These are phyloP conservation scores for Osmoderma eremita DNA, from an alignment of 2,888 invertebrate species.

Conservation along the genomic window DNA sequence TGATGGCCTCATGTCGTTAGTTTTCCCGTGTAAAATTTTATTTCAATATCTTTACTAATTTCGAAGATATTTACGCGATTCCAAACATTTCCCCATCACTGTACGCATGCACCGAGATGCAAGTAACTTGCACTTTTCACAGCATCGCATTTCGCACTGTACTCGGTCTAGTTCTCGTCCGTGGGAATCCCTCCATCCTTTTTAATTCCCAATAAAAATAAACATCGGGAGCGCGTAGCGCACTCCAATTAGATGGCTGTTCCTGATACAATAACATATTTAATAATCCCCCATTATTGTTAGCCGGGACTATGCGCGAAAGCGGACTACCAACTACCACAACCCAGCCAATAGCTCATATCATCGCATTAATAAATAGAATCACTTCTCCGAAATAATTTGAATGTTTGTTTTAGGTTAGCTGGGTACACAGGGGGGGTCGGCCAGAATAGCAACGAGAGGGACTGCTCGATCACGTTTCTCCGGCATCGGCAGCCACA, in stretches of 20 bases:
- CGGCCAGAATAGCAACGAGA: not conserved
- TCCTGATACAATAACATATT: slow-evolving; percentile 47
- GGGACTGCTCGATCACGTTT: not conserved
- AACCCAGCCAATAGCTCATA: slow-evolving; percentile 49
- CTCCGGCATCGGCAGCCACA: not conserved
- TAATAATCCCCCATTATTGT: slow-evolving; percentile 47
- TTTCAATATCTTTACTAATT: too few relatives aligned
- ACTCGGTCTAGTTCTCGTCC: not conserved
- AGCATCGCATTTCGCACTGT: too few relatives aligned
- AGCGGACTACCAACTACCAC: slow-evolving; percentile 46
- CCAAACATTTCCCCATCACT: too few relatives aligned
- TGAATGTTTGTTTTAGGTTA: slow-evolving; percentile 63
- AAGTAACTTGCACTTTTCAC: too few relatives aligned
- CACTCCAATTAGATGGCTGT: slow-evolving; percentile 44
- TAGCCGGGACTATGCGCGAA: slow-evolving; percentile 31
- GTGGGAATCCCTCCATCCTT: slow-evolving; percentile 33
- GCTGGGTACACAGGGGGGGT: slow-evolving; percentile 47
- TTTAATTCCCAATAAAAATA: slow-evolving; percentile 44
- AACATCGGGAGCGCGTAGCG: slow-evolving; percentile 35
- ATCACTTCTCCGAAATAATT: slow-evolving; percentile 61
- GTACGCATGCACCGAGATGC: too few relatives aligned
- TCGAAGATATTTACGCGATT: too few relatives aligned
- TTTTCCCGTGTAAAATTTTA: too few relatives aligned
- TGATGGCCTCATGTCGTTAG: too few relatives aligned
- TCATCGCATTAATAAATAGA: slow-evolving; percentile 57